Conservation (phyloP, 2,113 vertebrate species). For the Neolamprologus sp. region DNA sequence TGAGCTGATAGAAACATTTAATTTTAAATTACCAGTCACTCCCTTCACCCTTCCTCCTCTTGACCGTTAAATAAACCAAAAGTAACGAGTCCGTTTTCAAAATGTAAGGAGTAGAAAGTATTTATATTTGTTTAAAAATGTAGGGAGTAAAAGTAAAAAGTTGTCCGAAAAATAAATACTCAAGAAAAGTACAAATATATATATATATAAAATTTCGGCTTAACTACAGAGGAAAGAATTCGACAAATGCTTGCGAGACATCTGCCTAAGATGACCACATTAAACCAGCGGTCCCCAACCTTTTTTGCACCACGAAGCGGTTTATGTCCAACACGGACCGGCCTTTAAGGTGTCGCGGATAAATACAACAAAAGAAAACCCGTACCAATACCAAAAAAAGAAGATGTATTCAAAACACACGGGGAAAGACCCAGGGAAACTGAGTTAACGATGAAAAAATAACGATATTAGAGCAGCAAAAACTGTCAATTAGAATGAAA, state of each 20-base stretch:
- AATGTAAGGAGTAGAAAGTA: neutral
- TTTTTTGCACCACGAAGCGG: accelerated
- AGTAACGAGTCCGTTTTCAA: neutral
- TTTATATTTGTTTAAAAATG: neutral
- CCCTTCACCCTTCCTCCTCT: neutral
- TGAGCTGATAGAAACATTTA: neutral
- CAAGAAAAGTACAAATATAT: neutral
- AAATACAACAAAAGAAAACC: neutral
- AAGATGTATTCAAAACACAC: neutral
- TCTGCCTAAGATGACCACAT: neutral
- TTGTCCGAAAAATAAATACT: neutral
- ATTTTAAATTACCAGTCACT: neutral
- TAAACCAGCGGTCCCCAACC: neutral
- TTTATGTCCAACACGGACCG: accelerated
- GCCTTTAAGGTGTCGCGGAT: neutral
- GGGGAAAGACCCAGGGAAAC: neutral
- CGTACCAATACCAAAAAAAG: neutral
- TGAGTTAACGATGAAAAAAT: neutral
- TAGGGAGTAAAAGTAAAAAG: neutral
- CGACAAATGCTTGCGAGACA: constrained; percentile 1
- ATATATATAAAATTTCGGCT: neutral
- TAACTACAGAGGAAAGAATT: neutral
- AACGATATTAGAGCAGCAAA: neutral
- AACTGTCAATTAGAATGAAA: neutral
- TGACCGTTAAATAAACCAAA: neutral